These are phyloP conservation scores for Myotis brandtii DNA, from an alignment of 2,113 vertebrate genomes.

Conservation along the genomic window DNA sequence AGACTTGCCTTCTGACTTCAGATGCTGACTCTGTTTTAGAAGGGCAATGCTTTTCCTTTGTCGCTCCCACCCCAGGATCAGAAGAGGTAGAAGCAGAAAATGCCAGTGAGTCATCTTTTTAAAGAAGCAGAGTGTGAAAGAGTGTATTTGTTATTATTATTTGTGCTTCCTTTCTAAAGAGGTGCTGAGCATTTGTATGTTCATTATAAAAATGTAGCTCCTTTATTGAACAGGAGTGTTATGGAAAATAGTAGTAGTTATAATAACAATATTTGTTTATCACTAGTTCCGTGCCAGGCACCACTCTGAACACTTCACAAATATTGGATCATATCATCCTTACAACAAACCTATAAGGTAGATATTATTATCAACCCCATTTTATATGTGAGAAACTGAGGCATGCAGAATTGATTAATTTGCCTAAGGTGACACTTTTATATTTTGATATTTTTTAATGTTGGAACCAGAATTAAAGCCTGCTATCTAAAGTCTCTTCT, in stretches of 20 bases:
- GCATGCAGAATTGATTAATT: background rate
- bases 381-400: background rate
- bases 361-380: background rate
- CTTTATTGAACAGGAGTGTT: background rate
- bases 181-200: background rate
- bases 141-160: background rate
- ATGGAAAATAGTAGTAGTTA: background rate
- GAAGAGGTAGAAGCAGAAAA: conserved; percentile 70
- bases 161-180: background rate
- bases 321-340: background rate
- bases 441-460: conserved; percentile 5
- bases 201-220: background rate
- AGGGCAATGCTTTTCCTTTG: conserved; percentile 68
- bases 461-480: background rate
- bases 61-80: conserved; percentile 54
- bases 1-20: conserved; percentile 63
- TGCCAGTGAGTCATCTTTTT: conserved; percentile 57
- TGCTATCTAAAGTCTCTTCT: background rate
- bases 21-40: conserved; percentile 63
- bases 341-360: background rate
- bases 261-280: background rate
- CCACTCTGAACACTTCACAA: background rate
- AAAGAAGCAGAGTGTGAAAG: conserved; percentile 7
- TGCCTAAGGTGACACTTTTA: background rate
- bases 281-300: background rate